A percentile compares a stretch with the other conserved stretches of the same genome.
Evolutionary conservation across 2,888 invertebrate species (phyloP).

Genomic region (Ectemnius cavifrons): DNA sequence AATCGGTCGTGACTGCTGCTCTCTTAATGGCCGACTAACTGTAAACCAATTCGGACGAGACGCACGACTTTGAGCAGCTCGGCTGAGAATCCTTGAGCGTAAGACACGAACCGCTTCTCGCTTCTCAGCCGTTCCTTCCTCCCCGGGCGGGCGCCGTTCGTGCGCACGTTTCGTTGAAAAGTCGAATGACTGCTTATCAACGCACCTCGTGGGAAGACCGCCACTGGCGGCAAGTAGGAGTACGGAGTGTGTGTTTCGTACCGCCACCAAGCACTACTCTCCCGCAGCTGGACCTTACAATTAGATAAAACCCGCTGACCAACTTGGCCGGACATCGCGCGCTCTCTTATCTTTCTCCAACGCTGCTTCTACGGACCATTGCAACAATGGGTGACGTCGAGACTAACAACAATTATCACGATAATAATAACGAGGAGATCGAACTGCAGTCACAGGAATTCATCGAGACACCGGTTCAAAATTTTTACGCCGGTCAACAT

Average conservation of each 20-base stretch:
- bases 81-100: neutral
- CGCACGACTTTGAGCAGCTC: neutral
- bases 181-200: too few species aligned
- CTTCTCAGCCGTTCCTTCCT: too few species aligned
- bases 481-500: constrained; percentile 71
- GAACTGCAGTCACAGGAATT: neutral
- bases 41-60: constrained; percentile 7
- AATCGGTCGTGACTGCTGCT: neutral
- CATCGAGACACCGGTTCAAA: constrained; percentile 70
- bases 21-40: constrained; percentile 11
- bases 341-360: too few species aligned
- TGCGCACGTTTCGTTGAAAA: too few species aligned
- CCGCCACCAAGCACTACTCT: neutral
- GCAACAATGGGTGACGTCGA: neutral
- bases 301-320: neutral
- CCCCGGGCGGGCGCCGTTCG: too few species aligned
- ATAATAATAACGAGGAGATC: neutral
- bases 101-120: neutral
- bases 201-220: neutral
- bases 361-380: too few species aligned
- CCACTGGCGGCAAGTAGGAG: neutral
- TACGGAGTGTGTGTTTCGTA: too few species aligned
- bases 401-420: neutral
- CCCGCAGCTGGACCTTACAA: neutral
- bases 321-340: too few species aligned